These are phyloP conservation scores for Sycophila sp. DNA, from an alignment of 1,140 invertebrate genomes.

Conservation along the genomic window DNA sequence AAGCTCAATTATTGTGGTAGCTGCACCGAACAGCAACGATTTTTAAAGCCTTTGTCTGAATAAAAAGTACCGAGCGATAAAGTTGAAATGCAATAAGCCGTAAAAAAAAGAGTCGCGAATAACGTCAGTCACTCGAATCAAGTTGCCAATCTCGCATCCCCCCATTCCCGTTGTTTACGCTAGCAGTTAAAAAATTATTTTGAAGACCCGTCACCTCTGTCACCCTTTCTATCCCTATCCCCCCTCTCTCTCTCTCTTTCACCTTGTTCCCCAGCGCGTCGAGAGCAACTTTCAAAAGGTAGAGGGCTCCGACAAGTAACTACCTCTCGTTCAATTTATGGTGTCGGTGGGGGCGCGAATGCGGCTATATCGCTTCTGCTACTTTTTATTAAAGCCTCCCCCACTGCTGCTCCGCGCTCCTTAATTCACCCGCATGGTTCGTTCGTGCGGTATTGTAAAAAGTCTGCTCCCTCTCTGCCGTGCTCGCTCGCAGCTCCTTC, in stretches of 20 bases:
- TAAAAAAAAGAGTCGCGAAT: too few species aligned
- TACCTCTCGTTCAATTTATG: constrained; percentile 7
- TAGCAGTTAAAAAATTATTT: too few species aligned
- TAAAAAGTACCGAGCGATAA: too few species aligned
- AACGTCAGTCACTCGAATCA: too few species aligned
- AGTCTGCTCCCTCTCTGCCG: not conserved
- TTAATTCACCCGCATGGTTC: constrained; percentile 1
- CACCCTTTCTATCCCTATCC: not conserved
- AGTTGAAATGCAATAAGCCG: too few species aligned
- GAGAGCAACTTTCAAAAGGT: not conserved
- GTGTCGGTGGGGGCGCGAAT: not conserved
- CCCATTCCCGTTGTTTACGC: too few species aligned
- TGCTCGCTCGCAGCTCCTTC: not conserved
- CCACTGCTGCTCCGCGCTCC: not conserved
- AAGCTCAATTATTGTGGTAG: too few species aligned
- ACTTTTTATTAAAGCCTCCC: constrained; percentile 5
- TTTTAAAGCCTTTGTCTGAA: too few species aligned
- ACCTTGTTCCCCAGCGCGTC: too few species aligned
- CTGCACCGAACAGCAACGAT: too few species aligned
- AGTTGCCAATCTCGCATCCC: too few species aligned
- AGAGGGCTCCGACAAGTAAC: not conserved
- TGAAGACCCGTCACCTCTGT: not conserved
- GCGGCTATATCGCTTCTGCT: not conserved
- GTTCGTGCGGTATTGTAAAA: constrained; percentile 4
- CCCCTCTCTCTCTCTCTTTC: too few species aligned